These are phyloP conservation scores for Scartelaos histophorus DNA, from an alignment of 2,113 vertebrate species.

Conservation along the genomic window DNA sequence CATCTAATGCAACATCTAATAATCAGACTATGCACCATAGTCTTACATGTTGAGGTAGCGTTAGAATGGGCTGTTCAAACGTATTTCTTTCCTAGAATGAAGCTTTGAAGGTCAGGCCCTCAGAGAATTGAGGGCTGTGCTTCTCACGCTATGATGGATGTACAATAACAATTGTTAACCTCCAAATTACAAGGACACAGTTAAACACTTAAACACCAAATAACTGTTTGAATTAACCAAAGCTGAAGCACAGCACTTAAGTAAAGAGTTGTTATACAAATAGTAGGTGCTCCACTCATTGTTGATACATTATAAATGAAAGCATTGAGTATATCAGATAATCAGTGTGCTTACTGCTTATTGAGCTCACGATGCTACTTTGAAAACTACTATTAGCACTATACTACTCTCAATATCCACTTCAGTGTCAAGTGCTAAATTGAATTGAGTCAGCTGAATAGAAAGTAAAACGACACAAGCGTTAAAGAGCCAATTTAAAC, in stretches of 20 bases:
- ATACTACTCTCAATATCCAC: no score
- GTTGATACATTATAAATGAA: neutral
- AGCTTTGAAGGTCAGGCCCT: slow-evolving; percentile 37
- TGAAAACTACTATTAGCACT: no score
- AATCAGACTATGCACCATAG: neutral
- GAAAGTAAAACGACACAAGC: no score
- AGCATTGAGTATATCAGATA: neutral
- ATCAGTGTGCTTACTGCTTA: neutral
- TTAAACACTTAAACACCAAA: neutral
- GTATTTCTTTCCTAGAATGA: neutral
- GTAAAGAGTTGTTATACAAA: neutral
- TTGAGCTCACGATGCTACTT: neutral
- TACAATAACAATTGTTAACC: neutral
- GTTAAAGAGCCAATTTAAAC: no score
- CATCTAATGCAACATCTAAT: neutral
- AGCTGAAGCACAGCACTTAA: neutral
- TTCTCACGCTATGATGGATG: neutral
- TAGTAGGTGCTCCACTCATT: neutral
- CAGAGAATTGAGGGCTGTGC: slow-evolving; percentile 6
- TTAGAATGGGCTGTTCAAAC: neutral
- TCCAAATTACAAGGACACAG: neutral
- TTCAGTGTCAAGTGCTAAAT: no score
- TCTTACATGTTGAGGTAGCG: neutral
- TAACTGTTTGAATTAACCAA: neutral
- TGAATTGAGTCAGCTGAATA: no score